Evolutionary conservation across 2,797 vertebrate genomes (phyloP).

Genomic region (Myotis pilosus): DNA sequence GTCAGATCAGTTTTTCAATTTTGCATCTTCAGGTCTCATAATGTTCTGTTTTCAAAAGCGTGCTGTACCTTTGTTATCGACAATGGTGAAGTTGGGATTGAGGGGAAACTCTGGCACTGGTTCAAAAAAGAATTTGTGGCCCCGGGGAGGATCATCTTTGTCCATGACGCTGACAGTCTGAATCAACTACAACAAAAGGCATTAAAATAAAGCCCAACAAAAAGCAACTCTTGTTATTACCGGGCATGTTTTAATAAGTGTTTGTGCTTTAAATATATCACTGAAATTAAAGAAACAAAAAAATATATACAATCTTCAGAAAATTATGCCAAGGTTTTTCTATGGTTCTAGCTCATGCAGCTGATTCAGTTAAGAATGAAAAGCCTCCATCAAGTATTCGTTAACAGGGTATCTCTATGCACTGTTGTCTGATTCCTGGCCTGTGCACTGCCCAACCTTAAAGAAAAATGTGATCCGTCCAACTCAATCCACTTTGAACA

Average conservation of each 20-base stretch:
- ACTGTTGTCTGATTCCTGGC: neutral
- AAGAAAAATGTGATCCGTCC: neutral
- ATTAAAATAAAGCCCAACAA: neutral
- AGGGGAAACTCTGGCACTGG: slow-evolving; percentile 88
- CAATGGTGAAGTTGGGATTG: slow-evolving; percentile 96
- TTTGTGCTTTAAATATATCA: neutral
- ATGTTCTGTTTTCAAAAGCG: neutral
- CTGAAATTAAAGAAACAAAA: neutral
- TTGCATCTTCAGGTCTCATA: neutral
- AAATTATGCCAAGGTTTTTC: neutral
- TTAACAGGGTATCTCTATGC: neutral
- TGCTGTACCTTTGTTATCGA: slow-evolving; percentile 95
- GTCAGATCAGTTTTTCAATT: neutral
- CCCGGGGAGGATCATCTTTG: slow-evolving; percentile 93
- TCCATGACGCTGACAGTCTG: slow-evolving; percentile 97
- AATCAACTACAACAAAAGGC: slow-evolving; percentile 88
- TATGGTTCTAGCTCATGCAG: neutral
- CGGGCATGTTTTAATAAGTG: neutral
- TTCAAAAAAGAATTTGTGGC: slow-evolving; percentile 96
- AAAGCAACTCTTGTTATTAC: neutral
- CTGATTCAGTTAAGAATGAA: neutral
- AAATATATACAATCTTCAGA: neutral
- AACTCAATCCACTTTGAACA: neutral
- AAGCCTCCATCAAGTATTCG: neutral
- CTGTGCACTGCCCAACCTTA: neutral